Percentiles rank a stretch among this genome's conserved stretches.
Evolutionary conservation across 2,113 vertebrate species (phyloP).

Genomic region (Triplophysa tibetana): DNA sequence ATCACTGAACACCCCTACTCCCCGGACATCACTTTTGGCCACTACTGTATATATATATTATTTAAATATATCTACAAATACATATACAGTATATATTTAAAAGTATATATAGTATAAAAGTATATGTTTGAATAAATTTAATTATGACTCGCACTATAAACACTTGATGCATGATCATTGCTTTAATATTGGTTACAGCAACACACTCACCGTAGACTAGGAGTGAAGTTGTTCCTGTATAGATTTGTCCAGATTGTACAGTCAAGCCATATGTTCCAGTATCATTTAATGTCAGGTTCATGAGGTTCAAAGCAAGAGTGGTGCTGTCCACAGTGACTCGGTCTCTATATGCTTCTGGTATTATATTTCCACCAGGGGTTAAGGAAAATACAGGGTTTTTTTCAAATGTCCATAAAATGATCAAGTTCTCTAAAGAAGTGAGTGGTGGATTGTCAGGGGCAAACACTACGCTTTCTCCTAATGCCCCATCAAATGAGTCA

Average conservation of each 20-base stretch:
- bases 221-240: background rate
- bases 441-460: background rate
- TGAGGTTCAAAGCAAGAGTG: constrained; percentile 61
- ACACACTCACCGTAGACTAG: constrained; percentile 7
- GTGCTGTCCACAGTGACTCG: background rate
- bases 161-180: no score
- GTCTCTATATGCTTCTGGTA: background rate
- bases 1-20: no score
- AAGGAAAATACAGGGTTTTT: background rate
- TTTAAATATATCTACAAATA: no score
- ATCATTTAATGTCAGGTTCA: constrained; percentile 47
- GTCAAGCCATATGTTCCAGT: background rate
- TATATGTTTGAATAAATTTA: no score
- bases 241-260: rapidly evolving
- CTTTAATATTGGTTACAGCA: no score
- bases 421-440: rapidly evolving
- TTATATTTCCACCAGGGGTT: constrained; percentile 35
- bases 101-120: no score
- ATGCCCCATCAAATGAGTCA: background rate
- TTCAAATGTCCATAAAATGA: background rate
- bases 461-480: background rate
- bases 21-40: no score
- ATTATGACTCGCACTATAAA: no score
- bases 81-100: no score
- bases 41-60: no score